Evolutionary conservation across 1,140 invertebrate genomes (phyloP), one percentile per base, ranked within the genome.

Genomic region (Orius insidiosus): DNA sequence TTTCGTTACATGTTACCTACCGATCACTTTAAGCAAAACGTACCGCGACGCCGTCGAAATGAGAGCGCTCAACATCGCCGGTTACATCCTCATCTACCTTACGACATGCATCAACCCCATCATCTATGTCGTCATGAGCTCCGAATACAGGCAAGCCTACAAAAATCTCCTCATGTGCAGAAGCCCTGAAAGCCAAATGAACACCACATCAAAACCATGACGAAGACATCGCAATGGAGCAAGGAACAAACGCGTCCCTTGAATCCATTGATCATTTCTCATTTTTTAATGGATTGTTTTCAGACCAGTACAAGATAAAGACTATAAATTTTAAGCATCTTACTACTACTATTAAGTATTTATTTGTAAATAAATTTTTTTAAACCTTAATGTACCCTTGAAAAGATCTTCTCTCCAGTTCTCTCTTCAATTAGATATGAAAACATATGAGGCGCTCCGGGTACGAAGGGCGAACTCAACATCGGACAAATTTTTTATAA

Each of bases 81-180:
- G 80, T n/a, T 86, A 86, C 52, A 69, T 87, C 14, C 63, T 85
- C 2, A 84, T 86, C 55, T 87, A 86, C 59, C 59, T 85, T 48
- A 85, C 81, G 2, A 81, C 80, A 15, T 88, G 84, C 57, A 83
- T 87, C 48, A 89, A 89, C 62, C 85, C 85, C 0, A 72, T 89
- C n/a, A 85, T 89, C 43, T 88, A 88, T 58, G 84, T 87, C 8
- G 75, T 85, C 1, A 89, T 87, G 79, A 87, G 83, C 52, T 79
- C 76, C 1, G 85, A 88, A 54, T 89, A 89, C 56, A 67, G 85
- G 30, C 76, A 80, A 53, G 85, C 85, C 2, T 89, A 88, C 58
- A 83, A 80, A 63, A 78, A 81, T 53, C 64, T 85, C 35, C 56
- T 87, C 13, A 71, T 80, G 53, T 85, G 80, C 53, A 43, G 56